Evolutionary conservation across 2,888 invertebrate species (phyloP), one percentile per base, ranked within the genome.

Genomic region (Nephrotoma guestfalica): DNA sequence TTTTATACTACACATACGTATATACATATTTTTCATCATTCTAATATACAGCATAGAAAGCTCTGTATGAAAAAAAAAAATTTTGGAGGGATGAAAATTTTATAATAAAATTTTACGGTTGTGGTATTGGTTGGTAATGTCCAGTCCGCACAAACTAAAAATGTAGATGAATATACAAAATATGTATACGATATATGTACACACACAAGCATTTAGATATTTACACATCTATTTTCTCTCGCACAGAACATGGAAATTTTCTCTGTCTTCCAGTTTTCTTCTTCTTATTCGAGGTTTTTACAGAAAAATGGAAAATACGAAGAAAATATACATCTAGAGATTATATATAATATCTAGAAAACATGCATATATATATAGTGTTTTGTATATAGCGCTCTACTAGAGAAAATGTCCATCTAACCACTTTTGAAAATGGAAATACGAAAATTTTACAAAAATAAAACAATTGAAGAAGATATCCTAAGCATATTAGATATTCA

Each of bases 321-420:
- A 84, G 84, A 84, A 83, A 84, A 84, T 84, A 42, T 41, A 42
- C 42, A 84, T 41, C 41, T 41, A 84, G 41, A 41, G 41, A 84
- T 84, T 41, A 71, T 71, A 9, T 71, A 71, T 71, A 30, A 30
- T 30, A 71, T 30, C 6, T 57, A n/a, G 6, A 15, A 71, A 71
- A 71, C 30, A 71, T 71, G 71, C 51, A 57, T 57, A 57, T 57
- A 83, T 83, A 83, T 83, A 41, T 40, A 83, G 9, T 30, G 3
- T 30, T 30, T 30, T 30, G 30, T 30, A 30, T 40, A 83, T 83
- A 83, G 40, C 15, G 15, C 41, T 84, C 5, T 85, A 43, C 4
- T 85, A 85, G 45, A 85, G 85, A 85, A 85, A 85, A 85, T 85
- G 85, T 85, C 85, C 85, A 85, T 85, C 85, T 45, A 85, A 85